Percentiles rank a stretch among this genome's conserved stretches.
phyloP scores from a whole-genome alignment of 92 coral and sea anemone genomes.

The Phenganax subtilis region DNA sequence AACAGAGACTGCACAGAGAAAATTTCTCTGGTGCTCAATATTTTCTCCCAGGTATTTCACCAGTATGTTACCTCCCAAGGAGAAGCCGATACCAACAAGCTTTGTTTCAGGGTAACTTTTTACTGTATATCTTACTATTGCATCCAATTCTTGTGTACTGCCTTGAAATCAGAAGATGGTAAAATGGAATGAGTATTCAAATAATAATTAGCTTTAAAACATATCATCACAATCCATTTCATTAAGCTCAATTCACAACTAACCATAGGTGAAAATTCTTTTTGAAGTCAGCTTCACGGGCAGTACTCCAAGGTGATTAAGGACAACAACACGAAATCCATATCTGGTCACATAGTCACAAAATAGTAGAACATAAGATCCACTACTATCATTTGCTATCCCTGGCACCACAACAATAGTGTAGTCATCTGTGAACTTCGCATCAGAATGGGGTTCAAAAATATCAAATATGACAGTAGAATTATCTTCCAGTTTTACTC shows the following conservation, averaged over 20 bases:
- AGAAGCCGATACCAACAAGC: slow-evolving; percentile 86
- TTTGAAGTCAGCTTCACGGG: slow-evolving; percentile 68
- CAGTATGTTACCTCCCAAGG: slow-evolving; percentile 94
- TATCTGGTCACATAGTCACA: slow-evolving; percentile 65
- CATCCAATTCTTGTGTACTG: slow-evolving; percentile 74
- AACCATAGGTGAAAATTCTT: slow-evolving; percentile 93
- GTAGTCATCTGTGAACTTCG: slow-evolving; percentile 50
- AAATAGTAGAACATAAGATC: slow-evolving; percentile 82
- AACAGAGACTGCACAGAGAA: slow-evolving; percentile 85
- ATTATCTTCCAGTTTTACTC: slow-evolving; percentile 68
- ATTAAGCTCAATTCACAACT: neutral
- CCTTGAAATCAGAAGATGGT: slow-evolving; percentile 45
- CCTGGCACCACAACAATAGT: slow-evolving; percentile 90
- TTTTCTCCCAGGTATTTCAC: slow-evolving; percentile 87
- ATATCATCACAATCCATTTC: neutral
- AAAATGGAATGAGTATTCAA: neutral
- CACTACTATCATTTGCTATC: slow-evolving; percentile 87
- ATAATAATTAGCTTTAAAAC: neutral
- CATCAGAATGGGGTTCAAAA: slow-evolving; percentile 58
- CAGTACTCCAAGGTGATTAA: slow-evolving; percentile 89
- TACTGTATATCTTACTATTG: slow-evolving; percentile 60
- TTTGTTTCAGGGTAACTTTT: slow-evolving; percentile 56
- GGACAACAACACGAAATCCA: slow-evolving; percentile 75
- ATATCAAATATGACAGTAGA: slow-evolving; percentile 87
- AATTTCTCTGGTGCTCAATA: slow-evolving; percentile 63